Percentiles rank a stretch among this genome's conserved stretches.
Evolutionary conservation across 2,113 vertebrate species (phyloP).

Genomic region (Oreotrochilus melanogaster): DNA sequence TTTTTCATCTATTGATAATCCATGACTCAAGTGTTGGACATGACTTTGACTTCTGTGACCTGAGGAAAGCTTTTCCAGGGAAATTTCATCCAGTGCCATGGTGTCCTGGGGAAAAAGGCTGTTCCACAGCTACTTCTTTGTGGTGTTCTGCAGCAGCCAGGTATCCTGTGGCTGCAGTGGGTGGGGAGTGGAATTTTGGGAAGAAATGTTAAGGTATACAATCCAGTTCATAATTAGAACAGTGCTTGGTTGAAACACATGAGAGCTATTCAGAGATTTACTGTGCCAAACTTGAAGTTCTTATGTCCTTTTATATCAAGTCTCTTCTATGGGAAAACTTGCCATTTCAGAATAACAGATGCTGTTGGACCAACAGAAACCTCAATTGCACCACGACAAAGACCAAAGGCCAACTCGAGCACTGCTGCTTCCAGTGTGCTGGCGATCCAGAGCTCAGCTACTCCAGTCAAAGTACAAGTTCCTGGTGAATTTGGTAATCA

Average conservation of each 20-base stretch:
- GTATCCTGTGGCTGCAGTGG: accelerated
- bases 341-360: conserved; percentile 89
- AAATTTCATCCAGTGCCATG: too few relatives aligned
- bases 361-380: conserved; percentile 95
- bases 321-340: not conserved
- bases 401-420: conserved; percentile 89
- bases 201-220: not conserved
- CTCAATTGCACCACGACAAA: conserved; percentile 95
- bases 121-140: not conserved
- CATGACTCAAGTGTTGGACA: accelerated
- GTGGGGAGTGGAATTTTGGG: not conserved
- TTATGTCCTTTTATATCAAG: not conserved
- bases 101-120: not conserved
- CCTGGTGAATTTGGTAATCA: conserved; percentile 82
- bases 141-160: not conserved
- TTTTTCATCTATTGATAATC: not conserved
- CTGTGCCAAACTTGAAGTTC: not conserved
- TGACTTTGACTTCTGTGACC: not conserved
- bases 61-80: too few relatives aligned
- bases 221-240: not conserved
- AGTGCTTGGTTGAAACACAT: not conserved
- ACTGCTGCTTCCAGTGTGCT: conserved; percentile 83
- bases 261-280: not conserved
- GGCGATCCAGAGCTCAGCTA: conserved; percentile 86
- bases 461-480: conserved; percentile 88